Evolutionary conservation across 37 sponge, comb jelly and placozoan species (phyloP), one percentile per base, ranked within the genome.

Genomic region (Ephydatia muelleri): DNA sequence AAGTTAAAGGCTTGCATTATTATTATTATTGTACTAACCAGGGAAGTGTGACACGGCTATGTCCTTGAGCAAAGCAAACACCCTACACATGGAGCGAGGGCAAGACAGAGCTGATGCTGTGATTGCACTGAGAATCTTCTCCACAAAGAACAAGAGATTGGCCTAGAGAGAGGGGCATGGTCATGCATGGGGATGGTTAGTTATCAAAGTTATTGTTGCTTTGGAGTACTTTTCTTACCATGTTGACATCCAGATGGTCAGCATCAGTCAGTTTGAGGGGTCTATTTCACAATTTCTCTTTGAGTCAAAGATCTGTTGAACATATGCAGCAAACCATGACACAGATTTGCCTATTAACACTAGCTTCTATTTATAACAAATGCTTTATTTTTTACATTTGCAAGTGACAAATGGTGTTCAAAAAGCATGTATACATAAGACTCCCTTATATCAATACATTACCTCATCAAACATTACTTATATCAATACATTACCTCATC

Each of bases 1-100:
- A n/a, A n/a, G n/a, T n/a, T n/a, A n/a, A n/a, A n/a, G n/a, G n/a
- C n/a, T n/a, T n/a, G n/a, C n/a, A n/a, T n/a, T n/a, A n/a, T n/a
- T n/a, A n/a, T n/a, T n/a, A n/a, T 4, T 33, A 73, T 23, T 23
- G 1, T 30, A 30, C 43, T 64, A 23, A 94, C 95, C 92, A 39
- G 95, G 89, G 39, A 94, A 94, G 68, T 80, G 85, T 1, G 34
- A 36, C 4, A 91, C 76, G 27, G 95, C 95, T 43, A 86, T 80
- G 29, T 89, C 73, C 39, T 68, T 75, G 6, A 94, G 80, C 49
- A 88, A 73, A 65, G 83, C 64, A 70, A 94, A 94, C 31, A 94
- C 82, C 5, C 33, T 29, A 67, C 92, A 85, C 92, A 94, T 88
- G 40, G 85, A 34, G 23, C 65, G 81, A 33, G 95, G 95, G 64